phyloP scores from a whole-genome alignment of 2,797 vertebrate genomes.

The Taeniopygia guttata region DNA sequence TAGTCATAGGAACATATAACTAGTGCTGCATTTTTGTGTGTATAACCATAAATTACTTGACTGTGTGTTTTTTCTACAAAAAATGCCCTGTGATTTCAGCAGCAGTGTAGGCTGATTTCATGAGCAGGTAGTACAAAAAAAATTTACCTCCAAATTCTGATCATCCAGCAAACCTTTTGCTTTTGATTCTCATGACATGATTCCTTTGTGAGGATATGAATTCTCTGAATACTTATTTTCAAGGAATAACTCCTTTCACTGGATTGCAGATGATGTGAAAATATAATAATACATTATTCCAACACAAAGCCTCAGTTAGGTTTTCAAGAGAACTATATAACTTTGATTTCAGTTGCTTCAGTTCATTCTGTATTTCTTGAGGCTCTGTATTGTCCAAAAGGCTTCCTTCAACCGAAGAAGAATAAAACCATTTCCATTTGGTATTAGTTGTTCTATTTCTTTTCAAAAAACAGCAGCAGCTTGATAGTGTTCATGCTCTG shows the following conservation, averaged over 20 bases:
- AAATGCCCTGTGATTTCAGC: not conserved
- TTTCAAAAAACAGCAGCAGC: not conserved
- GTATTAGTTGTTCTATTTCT: not conserved
- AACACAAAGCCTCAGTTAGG: not conserved
- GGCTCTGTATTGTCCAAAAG: not conserved
- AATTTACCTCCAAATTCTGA: not conserved
- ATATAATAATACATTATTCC: slow-evolving; percentile 19
- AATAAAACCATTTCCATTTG: not conserved
- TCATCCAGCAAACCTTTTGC: not conserved
- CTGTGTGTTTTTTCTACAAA: not conserved
- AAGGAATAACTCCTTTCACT: not conserved
- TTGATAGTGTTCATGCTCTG: not conserved
- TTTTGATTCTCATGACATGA: not conserved
- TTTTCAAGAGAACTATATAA: not conserved
- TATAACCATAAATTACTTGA: not conserved
- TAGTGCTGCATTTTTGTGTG: not conserved
- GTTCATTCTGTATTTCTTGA: not conserved
- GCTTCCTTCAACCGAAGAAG: not conserved
- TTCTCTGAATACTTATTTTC: slow-evolving; percentile 21
- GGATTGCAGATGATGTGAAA: not conserved
- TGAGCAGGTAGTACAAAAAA: not conserved
- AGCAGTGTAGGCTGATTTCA: not conserved
- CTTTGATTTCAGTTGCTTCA: not conserved
- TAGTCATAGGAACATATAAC: not conserved
- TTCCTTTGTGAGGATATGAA: slow-evolving; percentile 3